A percentile compares a stretch with the other conserved stretches of the same genome.
Conservation (phyloP, 2,797 vertebrate genomes). For the Clarias laeviceps region DNA sequence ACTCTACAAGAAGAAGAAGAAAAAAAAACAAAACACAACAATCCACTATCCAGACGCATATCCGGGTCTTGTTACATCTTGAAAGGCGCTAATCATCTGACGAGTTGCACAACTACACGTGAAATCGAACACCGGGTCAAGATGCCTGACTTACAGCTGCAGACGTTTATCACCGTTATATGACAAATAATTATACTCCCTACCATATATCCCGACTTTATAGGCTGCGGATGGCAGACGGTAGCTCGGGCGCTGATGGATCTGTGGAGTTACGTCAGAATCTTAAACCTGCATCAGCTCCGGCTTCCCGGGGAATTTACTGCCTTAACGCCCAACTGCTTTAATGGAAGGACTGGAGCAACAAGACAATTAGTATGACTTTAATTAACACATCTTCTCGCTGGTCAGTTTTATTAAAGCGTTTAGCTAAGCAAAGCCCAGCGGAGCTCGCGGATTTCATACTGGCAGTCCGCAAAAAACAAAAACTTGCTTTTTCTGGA, state of each 20-base stretch:
- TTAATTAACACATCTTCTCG: constrained; percentile 57
- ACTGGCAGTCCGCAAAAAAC: neutral
- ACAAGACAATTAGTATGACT: constrained; percentile 54
- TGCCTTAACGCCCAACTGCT: neutral
- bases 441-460: constrained; percentile 26
- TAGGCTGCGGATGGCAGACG: constrained; percentile 16
- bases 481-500: constrained; percentile 30
- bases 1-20: neutral
- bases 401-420: constrained; percentile 57
- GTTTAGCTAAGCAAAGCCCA: constrained; percentile 48
- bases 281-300: neutral
- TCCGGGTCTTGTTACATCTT: neutral
- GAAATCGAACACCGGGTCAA: neutral
- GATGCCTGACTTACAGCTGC: neutral
- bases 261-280: constrained; percentile 26
- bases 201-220: constrained; percentile 37
- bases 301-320: constrained; percentile 32
- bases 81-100: neutral
- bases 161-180: constrained; percentile 39
- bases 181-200: constrained; percentile 41
- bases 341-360: constrained; percentile 52
- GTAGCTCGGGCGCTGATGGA: constrained; percentile 12
- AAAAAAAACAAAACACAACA: too few relatives aligned
- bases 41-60: neutral
- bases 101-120: neutral